phyloP scores from a whole-genome alignment of 2,888 invertebrate species.

The Norana najaformis region DNA sequence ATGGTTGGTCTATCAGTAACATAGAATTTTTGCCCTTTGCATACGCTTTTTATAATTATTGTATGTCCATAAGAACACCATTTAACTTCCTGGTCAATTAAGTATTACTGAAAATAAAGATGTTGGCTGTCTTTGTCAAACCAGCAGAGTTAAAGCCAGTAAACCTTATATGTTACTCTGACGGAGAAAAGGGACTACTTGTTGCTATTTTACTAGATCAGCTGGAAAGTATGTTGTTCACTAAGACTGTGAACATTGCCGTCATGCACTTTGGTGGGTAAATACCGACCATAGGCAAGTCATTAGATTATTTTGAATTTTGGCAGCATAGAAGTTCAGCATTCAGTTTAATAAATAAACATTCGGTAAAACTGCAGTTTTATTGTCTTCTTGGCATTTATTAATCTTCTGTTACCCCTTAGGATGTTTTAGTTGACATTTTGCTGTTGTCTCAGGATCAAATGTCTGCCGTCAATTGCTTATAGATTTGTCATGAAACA shows the following conservation, averaged over 20 bases:
- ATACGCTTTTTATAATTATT: neutral
- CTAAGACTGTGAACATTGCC: neutral
- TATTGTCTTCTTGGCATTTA: no score
- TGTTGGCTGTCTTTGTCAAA: no score
- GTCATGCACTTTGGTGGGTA: neutral
- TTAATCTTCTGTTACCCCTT: neutral
- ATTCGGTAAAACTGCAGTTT: neutral
- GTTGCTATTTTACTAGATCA: no score
- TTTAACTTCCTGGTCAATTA: no score
- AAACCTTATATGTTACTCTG: no score
- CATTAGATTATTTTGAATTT: neutral
- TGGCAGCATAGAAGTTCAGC: neutral
- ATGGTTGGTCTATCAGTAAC: neutral
- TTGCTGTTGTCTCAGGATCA: neutral
- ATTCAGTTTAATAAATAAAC: neutral
- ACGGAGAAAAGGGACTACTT: no score
- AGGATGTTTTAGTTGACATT: neutral
- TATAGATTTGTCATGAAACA: neutral
- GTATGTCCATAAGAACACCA: no score
- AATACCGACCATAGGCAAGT: neutral
- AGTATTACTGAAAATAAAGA: no score
- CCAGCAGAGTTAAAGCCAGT: no score
- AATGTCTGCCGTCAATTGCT: neutral
- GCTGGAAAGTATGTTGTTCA: no score
- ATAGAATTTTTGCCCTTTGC: neutral